Conservation (phyloP, 64 coral and sea anemone genomes). For the Montipora capricornis region DNA sequence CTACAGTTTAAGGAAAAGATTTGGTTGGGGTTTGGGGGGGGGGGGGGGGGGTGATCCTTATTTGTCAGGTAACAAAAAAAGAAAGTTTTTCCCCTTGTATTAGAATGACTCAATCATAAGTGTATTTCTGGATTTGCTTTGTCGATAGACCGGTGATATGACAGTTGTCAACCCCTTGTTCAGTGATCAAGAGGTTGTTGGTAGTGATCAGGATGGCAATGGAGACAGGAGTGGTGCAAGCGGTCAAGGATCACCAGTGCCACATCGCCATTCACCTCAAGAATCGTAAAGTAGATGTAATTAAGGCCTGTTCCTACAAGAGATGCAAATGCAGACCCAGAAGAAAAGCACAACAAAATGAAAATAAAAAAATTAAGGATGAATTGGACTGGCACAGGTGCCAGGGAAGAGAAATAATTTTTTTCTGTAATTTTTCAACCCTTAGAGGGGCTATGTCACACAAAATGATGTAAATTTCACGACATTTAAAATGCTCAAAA, state of each 20-base stretch:
- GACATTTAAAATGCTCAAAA: too few species aligned
- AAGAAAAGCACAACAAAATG: too few species aligned
- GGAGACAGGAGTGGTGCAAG: conserved; percentile 82
- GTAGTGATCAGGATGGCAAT: conserved; percentile 90
- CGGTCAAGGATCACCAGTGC: conserved; percentile 78
- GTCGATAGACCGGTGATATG: conserved; percentile 91
- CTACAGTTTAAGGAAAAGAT: background rate
- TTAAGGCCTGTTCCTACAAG: background rate
- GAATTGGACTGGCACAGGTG: too few species aligned
- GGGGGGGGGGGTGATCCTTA: too few species aligned
- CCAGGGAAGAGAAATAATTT: too few species aligned
- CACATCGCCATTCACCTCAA: conserved; percentile 54
- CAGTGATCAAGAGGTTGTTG: conserved; percentile 94
- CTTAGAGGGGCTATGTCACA: too few species aligned
- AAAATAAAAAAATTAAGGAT: too few species aligned
- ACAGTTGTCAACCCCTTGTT: conserved; percentile 99
- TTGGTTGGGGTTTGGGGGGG: background rate
- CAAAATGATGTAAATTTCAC: too few species aligned
- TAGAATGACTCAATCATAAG: background rate
- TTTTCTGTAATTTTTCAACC: too few species aligned
- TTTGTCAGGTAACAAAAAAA: too few species aligned
- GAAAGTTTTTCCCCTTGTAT: too few species aligned
- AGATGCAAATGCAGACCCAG: too few species aligned
- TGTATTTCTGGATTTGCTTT: background rate
- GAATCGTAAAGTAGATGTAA: conserved; percentile 37